Evolutionary conservation across 2,797 vertebrate species (phyloP), one percentile per base, ranked within the genome.

Genomic region (Gymnopithys bicolor): DNA sequence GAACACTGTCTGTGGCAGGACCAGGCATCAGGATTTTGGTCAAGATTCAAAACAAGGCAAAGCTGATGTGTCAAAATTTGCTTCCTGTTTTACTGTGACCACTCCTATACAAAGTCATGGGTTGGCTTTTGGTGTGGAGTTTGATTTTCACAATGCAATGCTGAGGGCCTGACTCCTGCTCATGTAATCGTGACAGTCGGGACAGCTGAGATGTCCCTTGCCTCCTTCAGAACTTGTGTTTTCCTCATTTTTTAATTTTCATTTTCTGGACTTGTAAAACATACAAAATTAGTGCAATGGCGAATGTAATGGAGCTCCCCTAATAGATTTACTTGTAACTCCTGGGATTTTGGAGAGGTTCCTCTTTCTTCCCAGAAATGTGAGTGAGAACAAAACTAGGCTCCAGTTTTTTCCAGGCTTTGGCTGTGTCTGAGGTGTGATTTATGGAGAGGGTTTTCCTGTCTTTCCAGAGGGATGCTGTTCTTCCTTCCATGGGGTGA

Each of bases 401-500:
- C 46, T 25, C 22, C 27, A 28, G 30, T 32, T 58, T 74, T 82
- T 81, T 78, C 58, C 30, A 79, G 52, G 49, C 35, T 60, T 71
- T 3, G 8, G 28, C 64, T 87, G 21, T 46, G 55, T 53, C 78
- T 80, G 75, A 68, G 41, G 37, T 53, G 51, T 8, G 15, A 84
- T 95, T 95, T 87, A 81, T 75, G 66, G 82, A 58, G 69, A 81
- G 46, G 46, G 27, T 21, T 95, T 89, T 87, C 41, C 45, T 85
- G 73, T 76, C 35, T 92, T 89, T 85, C 53, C 68, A 70, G 79
- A 14, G 77, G 32, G 79, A 49, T 83, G 48, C 68, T 2, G 9
- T 33, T 83, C 39, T 78, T 89, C 79, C 64, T 85, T 92, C 68
- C 39, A 17, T 0, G 4, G 45, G 32, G 21, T 4, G 7, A 74